Evolutionary conservation across 1,140 invertebrate species (phyloP).

Genomic region (Zaprionus tsacasi): DNA sequence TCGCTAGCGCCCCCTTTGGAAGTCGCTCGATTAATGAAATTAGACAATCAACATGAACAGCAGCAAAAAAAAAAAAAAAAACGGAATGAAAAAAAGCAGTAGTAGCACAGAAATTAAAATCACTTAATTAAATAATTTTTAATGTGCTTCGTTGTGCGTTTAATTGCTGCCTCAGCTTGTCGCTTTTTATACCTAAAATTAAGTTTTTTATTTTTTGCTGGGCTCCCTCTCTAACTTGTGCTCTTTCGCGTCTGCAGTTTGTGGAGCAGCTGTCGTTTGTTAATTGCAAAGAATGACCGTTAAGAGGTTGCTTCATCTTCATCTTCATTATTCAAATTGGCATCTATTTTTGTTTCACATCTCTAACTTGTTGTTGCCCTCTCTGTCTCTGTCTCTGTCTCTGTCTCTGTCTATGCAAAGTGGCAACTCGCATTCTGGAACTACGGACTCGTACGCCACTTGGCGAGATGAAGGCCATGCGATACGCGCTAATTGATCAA

Average conservation of each 20-base stretch:
- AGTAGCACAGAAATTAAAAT: constrained; percentile 69
- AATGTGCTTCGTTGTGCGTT: constrained; percentile 60
- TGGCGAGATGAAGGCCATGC: constrained; percentile 37
- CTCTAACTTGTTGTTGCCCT: neutral
- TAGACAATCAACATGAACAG: constrained; percentile 70
- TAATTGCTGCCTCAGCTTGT: constrained; percentile 36
- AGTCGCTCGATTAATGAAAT: constrained; percentile 74
- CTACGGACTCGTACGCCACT: constrained; percentile 26
- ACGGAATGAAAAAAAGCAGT: constrained; percentile 29
- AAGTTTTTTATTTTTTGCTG: constrained; percentile 16
- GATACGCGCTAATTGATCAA: constrained; percentile 50
- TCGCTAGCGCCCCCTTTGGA: neutral
- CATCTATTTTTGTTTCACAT: constrained; percentile 37
- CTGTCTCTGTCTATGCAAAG: constrained; percentile 24
- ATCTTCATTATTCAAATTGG: constrained; percentile 54
- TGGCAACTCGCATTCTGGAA: constrained; percentile 42
- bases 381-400: neutral
- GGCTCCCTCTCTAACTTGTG: neutral
- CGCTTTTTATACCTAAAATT: constrained; percentile 23
- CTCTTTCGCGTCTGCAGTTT: constrained; percentile 18
- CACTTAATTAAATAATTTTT: constrained; percentile 82
- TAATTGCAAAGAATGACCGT: constrained; percentile 70
- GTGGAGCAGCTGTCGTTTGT: constrained; percentile 68
- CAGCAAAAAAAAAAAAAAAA: constrained; percentile 30
- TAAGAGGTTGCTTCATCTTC: constrained; percentile 44